A percentile compares a stretch with the other conserved stretches of the same genome.
These are phyloP conservation scores for Brachionus rotundiformis DNA, from an alignment of 1,140 invertebrate species.

Conservation along the genomic window DNA sequence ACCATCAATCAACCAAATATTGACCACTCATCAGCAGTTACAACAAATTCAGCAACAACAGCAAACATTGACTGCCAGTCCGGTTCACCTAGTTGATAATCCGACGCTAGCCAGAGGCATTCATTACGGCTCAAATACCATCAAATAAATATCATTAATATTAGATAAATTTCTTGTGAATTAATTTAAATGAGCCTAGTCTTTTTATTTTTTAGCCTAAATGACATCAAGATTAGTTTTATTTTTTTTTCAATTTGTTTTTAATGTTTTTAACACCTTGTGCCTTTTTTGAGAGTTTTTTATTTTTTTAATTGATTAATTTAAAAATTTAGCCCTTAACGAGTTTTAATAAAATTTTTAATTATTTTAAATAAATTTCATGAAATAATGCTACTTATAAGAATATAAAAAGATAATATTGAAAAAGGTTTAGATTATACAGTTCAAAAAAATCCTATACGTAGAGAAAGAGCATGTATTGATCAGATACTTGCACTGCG, in stretches of 20 bases:
- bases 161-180: no score
- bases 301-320: background rate
- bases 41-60: slow-evolving; percentile 5
- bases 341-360: background rate
- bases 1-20: slow-evolving; percentile 27
- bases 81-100: background rate
- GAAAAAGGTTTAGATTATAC: no score
- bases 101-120: background rate
- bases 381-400: no score
- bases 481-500: no score
- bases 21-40: background rate
- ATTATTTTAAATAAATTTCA: no score
- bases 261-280: background rate
- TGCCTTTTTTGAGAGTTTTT: background rate
- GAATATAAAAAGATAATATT: no score
- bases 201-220: background rate
- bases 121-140: background rate
- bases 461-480: no score
- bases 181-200: background rate
- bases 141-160: background rate
- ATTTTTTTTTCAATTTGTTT: background rate
- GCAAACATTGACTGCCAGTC: background rate
- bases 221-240: background rate
- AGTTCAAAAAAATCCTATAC: no score
- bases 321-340: background rate